These are phyloP conservation scores for Tryphoninae sp. DNA, from an alignment of 2,888 invertebrate genomes.

Conservation along the genomic window DNA sequence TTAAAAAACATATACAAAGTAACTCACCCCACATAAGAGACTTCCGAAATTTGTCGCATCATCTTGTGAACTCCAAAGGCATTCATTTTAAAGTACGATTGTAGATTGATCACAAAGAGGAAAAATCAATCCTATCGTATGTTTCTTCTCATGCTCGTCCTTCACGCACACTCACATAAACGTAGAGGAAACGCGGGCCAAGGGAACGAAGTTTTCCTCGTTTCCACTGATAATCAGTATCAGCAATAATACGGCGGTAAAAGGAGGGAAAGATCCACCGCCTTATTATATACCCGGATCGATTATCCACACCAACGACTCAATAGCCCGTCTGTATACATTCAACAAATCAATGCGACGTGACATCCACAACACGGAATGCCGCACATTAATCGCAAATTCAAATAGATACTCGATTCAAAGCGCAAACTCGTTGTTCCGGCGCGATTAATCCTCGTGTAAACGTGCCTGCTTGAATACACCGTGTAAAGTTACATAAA, in stretches of 20 bases:
- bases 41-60: constrained; percentile 79
- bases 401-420: constrained; percentile 27
- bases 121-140: background rate
- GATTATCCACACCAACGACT: background rate
- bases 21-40: constrained; percentile 79
- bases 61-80: constrained; percentile 69
- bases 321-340: background rate
- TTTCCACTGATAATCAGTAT: constrained; percentile 18
- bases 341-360: constrained; percentile 23
- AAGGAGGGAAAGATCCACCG: background rate
- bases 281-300: background rate
- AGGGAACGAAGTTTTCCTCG: background rate
- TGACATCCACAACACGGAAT: constrained; percentile 26
- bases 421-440: background rate
- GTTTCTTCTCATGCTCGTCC: constrained; percentile 15
- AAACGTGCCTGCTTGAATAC: background rate
- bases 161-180: background rate
- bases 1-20: constrained; percentile 8
- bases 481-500: background rate
- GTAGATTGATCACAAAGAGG: background rate
- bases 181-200: background rate
- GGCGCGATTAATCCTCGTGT: background rate
- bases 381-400: constrained; percentile 17
- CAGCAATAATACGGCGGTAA: background rate
- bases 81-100: constrained; percentile 49